phyloP scores from a whole-genome alignment of 2,797 vertebrate species.

The Pseudochirops corinnae region DNA sequence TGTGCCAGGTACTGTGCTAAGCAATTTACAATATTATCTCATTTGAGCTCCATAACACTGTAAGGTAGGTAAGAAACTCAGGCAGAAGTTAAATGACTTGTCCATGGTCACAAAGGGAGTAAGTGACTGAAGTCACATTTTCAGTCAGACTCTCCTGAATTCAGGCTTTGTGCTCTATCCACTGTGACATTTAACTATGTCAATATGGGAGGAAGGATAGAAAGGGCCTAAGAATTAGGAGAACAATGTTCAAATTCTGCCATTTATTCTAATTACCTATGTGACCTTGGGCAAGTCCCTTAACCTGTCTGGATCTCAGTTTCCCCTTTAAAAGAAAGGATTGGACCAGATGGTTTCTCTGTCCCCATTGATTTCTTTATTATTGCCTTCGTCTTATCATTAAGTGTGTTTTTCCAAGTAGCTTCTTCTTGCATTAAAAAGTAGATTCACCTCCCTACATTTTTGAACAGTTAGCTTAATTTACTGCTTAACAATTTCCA shows the following conservation, averaged over 20 bases:
- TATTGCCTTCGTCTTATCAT: slow-evolving; percentile 60
- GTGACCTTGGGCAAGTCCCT: not conserved
- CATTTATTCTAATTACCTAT: not conserved
- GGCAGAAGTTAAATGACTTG: not conserved
- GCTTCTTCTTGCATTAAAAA: not conserved
- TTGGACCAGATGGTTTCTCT: not conserved
- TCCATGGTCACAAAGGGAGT: not conserved
- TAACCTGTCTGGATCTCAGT: not conserved
- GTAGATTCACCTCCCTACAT: not conserved
- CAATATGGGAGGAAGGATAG: not conserved
- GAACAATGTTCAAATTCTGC: not conserved
- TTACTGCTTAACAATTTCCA: slow-evolving; percentile 48
- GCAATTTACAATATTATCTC: not conserved
- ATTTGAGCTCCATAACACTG: not conserved
- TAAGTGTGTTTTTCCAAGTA: slow-evolving; percentile 47
- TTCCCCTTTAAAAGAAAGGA: not conserved
- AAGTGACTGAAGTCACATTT: not conserved
- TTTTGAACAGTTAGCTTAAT: slow-evolving; percentile 64
- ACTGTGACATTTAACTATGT: not conserved
- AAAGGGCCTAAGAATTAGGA: not conserved
- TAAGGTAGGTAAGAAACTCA: not conserved
- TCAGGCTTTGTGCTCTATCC: not conserved
- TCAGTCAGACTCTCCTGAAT: not conserved
- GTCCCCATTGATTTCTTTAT: not conserved
- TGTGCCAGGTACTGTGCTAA: not conserved